A percentile compares a stretch with the other conserved stretches of the same genome.
Evolutionary conservation across 2,888 invertebrate genomes (phyloP).

Genomic region (Branchipolynoe longqiensis): DNA sequence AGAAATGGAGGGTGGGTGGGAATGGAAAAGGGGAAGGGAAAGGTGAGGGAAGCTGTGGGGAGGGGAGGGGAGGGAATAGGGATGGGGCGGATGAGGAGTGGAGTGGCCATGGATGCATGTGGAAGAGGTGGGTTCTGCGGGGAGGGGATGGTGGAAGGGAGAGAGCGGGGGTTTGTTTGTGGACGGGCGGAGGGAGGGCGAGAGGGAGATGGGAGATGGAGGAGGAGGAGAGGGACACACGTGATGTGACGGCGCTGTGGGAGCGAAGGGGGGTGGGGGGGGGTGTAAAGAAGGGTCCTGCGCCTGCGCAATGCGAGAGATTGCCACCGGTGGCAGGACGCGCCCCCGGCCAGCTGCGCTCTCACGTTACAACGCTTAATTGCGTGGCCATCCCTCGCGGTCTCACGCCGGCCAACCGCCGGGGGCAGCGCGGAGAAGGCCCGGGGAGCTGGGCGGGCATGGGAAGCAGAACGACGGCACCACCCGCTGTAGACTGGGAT

Average conservation of each 20-base stretch:
- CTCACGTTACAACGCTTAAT: constrained; percentile 34
- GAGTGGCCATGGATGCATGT: not conserved
- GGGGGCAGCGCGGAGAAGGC: too few species aligned
- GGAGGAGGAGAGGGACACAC: too few species aligned
- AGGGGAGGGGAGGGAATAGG: not conserved
- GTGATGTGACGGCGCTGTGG: too few species aligned
- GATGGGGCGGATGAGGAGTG: too few species aligned
- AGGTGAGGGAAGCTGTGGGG: not conserved
- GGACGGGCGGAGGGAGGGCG: not conserved
- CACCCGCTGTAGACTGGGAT: too few species aligned
- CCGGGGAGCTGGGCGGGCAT: too few species aligned
- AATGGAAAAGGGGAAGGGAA: not conserved
- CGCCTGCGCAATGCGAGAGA: not conserved
- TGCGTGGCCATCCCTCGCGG: constrained; percentile 8
- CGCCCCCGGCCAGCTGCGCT: not conserved
- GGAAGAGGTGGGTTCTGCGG: not conserved
- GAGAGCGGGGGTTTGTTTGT: not conserved
- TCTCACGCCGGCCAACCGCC: too few species aligned
- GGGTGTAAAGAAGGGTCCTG: not conserved
- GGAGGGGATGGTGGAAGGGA: not conserved
- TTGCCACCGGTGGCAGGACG: constrained; percentile 3
- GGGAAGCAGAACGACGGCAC: too few species aligned
- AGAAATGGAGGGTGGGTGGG: not conserved
- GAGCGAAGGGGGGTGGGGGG: too few species aligned
- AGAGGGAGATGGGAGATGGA: not conserved